These are phyloP conservation scores for Cabera pusaria DNA, from an alignment of 2,888 invertebrate genomes.

Conservation along the genomic window DNA sequence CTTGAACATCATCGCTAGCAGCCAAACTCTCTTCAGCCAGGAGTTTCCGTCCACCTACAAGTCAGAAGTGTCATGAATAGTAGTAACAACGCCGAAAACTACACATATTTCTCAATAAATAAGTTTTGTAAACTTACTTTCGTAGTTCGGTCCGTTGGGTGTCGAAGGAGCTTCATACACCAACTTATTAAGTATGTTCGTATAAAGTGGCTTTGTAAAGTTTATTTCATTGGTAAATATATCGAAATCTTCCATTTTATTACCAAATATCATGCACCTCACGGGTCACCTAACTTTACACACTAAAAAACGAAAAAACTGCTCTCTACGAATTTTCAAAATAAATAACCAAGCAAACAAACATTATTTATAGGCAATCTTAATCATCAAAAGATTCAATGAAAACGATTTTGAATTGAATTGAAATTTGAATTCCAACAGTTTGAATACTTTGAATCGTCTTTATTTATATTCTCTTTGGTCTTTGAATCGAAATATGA, in stretches of 20 bases:
- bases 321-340: too few species aligned
- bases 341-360: not conserved
- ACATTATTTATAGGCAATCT: not conserved
- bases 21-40: conserved; percentile 64
- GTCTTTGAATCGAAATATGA: too few species aligned
- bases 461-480: too few species aligned
- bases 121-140: conserved; percentile 60
- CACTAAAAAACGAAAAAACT: too few species aligned
- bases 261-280: too few species aligned
- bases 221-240: conserved; percentile 72
- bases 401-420: not conserved
- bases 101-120: conserved; percentile 10
- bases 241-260: conserved; percentile 71
- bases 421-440: not conserved
- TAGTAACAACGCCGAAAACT: not conserved
- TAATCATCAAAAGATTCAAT: too few species aligned
- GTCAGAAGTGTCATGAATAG: conserved; percentile 6
- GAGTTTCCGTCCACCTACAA: conserved; percentile 65
- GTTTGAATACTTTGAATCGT: too few species aligned
- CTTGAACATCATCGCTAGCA: conserved; percentile 52
- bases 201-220: conserved; percentile 61
- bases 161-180: conserved; percentile 58
- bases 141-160: conserved; percentile 72
- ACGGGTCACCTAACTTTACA: too few species aligned
- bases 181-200: conserved; percentile 61